Base-by-base conservation (phyloP, 2,888 invertebrate species). In the Nomada goodeniana region DNA sequence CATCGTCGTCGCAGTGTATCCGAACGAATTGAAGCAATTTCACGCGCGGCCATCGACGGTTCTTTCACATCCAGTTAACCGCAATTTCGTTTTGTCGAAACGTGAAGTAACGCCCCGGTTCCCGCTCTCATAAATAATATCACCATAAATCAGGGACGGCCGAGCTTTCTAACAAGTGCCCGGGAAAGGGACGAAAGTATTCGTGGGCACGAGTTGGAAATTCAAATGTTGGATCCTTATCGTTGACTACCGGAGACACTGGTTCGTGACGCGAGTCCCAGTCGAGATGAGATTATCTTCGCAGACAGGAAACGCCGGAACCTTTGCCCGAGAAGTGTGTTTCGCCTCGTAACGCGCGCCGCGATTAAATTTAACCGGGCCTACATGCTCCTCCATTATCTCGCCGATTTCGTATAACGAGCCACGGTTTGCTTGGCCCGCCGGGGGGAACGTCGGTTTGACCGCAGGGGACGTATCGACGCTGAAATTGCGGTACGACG, bases 201-300 rank as follows among this genome's bases (percentile, higher is more conserved):
- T 64, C 3, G 10, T 73, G 69, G 53, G 50, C 18, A 61, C 61
- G 69, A 44, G 52, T 69, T 79, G 71, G 79, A 82, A 82, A 79
- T 82, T 78, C 75, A 82, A 82, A 82, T 79, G 67, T 59, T 74
- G 79, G 71, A 75, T 79, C 60, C 55, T 86, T 85, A 85, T 83
- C 86, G 68, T 75, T 77, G 81, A 52, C 74, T 69, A 36, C 72
- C 78, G 73, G 73, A 67, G 75, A 75, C 80, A 61, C 75, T 63
- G 36, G 67, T 42, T 65, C 74, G 69, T 67, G 80, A 78, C 79
- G 79, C 52, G 73, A 70, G 65, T 65, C 74, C 61, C 36, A 52
- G 70, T 61, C 57, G 47, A 72, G 73, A 79, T 74, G 76, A 80
- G 79, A 82, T 84, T 85, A 79, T 79, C 74, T 82, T 57, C 15